A percentile compares a stretch with the other conserved stretches of the same genome.
These are phyloP conservation scores for Psittacara wagleri DNA, from an alignment of 2,113 vertebrate genomes.

Conservation along the genomic window DNA sequence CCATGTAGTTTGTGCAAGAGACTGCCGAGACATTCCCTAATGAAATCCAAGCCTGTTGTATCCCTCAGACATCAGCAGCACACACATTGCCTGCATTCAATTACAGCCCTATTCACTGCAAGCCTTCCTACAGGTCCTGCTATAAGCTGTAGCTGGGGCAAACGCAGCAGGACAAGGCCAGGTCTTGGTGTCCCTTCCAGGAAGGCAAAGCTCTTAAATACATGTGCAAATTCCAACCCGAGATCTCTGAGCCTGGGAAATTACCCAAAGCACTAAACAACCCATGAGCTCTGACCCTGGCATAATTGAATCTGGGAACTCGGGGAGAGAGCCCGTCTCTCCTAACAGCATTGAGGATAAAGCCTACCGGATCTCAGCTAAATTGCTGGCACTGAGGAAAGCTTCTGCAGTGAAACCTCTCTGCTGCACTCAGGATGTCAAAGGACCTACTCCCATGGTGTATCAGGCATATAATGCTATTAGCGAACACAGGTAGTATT, in stretches of 20 bases:
- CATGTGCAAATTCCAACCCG: slow-evolving; percentile 16
- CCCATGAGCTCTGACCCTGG: slow-evolving; percentile 50
- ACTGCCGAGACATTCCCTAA: neutral
- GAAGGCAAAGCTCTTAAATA: slow-evolving; percentile 26
- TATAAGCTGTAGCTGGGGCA: neutral
- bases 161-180: neutral
- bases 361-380: slow-evolving; percentile 6
- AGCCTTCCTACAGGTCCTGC: neutral
- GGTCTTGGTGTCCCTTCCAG: slow-evolving; percentile 21
- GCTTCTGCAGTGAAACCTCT: slow-evolving; percentile 28
- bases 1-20: neutral
- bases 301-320: slow-evolving; percentile 55
- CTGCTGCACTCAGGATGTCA: slow-evolving; percentile 29
- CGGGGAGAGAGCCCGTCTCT: neutral
- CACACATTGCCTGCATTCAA: neutral
- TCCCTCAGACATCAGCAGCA: neutral
- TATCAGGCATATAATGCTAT: slow-evolving; percentile 6
- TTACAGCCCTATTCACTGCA: neutral
- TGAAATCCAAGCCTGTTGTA: neutral
- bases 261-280: slow-evolving; percentile 33
- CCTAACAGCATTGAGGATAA: neutral
- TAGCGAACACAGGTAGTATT: slow-evolving; percentile 13
- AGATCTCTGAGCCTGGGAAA: neutral
- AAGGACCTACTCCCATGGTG: slow-evolving; percentile 46
- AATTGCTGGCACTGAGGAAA: slow-evolving; percentile 47